phyloP scores from a whole-genome alignment of 2,797 vertebrate genomes.

The Rhinoraja longicauda region DNA sequence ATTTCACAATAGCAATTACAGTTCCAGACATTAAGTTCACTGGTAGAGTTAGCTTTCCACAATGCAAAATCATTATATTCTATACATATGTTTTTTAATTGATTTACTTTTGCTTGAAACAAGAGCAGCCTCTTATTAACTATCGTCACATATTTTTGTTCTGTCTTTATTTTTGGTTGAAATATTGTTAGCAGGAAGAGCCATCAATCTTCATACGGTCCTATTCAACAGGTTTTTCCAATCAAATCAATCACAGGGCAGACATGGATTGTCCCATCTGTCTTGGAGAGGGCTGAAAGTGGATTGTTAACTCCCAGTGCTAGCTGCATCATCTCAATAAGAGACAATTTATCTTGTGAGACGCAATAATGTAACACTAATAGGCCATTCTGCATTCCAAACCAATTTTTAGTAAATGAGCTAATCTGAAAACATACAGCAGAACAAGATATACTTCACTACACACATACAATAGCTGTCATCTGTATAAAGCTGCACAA shows the following conservation, averaged over 20 bases:
- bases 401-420: slow-evolving; percentile 63
- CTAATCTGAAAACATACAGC: slow-evolving; percentile 48
- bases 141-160: not conserved
- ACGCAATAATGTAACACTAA: slow-evolving; percentile 65
- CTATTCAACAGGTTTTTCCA: slow-evolving; percentile 73
- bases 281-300: slow-evolving; percentile 62
- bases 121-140: not conserved
- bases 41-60: not conserved
- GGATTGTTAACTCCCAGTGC: slow-evolving; percentile 62
- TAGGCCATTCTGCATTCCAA: slow-evolving; percentile 61
- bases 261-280: slow-evolving; percentile 68
- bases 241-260: slow-evolving; percentile 76
- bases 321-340: slow-evolving; percentile 63
- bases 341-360: slow-evolving; percentile 62
- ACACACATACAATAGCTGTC: slow-evolving; percentile 54
- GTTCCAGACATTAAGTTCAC: not conserved
- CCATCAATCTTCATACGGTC: slow-evolving; percentile 78
- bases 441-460: slow-evolving; percentile 50
- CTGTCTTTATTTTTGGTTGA: slow-evolving; percentile 43
- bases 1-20: not conserved
- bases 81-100: not conserved
- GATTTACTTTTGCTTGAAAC: not conserved
- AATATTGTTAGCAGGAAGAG: slow-evolving; percentile 76
- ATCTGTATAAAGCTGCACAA: slow-evolving; percentile 38
- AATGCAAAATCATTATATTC: too few species aligned